Evolutionary conservation across 2,797 vertebrate genomes (phyloP).

Genomic region (Mormyrops attenuatus): DNA sequence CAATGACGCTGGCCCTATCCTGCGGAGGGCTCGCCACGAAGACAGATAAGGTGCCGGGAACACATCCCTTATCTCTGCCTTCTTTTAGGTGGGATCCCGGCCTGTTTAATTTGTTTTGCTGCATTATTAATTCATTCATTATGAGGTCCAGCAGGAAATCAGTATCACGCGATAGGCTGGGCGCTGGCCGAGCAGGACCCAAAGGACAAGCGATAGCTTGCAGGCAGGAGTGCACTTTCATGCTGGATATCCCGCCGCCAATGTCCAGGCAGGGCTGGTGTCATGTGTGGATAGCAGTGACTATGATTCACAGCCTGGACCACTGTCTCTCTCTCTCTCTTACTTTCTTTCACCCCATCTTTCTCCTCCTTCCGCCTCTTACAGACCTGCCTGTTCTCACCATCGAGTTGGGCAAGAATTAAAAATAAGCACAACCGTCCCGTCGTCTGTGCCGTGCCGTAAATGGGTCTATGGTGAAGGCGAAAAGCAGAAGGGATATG

Average conservation of each 20-base stretch:
- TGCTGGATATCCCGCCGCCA: neutral
- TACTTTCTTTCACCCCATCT: neutral
- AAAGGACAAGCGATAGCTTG: neutral
- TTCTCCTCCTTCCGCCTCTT: neutral
- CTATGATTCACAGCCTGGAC: slow-evolving; percentile 10
- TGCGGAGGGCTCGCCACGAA: neutral
- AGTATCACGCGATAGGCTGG: neutral
- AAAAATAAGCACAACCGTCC: slow-evolving; percentile 25
- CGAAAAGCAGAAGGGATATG: neutral
- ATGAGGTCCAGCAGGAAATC: slow-evolving; percentile 5
- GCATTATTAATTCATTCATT: slow-evolving; percentile 18
- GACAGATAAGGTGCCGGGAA: neutral
- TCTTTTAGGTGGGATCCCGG: neutral
- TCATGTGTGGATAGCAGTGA: neutral
- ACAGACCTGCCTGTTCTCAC: neutral
- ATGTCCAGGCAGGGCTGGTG: neutral
- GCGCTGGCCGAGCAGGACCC: neutral
- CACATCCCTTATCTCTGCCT: neutral
- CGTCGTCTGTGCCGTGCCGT: neutral
- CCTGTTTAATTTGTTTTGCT: neutral
- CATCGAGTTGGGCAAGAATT: neutral
- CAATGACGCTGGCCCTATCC: neutral
- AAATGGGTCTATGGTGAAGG: slow-evolving; percentile 1
- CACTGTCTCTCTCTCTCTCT: neutral
- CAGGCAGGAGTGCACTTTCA: neutral